Evolutionary conservation across 2,888 invertebrate genomes (phyloP).

Genomic region (Euzetes globulus): DNA sequence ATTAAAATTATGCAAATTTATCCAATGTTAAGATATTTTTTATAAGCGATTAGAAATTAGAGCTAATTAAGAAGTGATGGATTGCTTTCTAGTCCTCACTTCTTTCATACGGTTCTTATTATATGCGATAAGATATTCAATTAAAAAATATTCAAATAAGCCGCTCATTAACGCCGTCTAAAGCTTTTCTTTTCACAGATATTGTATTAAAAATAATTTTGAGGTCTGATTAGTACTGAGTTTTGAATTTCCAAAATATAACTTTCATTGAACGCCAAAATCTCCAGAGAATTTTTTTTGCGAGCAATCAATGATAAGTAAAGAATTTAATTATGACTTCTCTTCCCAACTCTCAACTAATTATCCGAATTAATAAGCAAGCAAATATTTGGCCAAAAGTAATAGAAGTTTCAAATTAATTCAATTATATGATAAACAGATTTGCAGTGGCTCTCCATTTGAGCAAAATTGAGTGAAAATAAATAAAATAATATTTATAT

Average conservation of each 20-base stretch:
- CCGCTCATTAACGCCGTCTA: not conserved
- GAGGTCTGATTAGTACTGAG: not conserved
- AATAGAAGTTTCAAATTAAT: not conserved
- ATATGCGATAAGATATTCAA: not conserved
- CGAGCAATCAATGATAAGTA: no score
- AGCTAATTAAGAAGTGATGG: slow-evolving; percentile 23
- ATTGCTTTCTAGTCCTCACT: not conserved
- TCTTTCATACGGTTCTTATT: not conserved
- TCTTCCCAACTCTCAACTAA: no score
- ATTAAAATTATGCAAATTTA: slow-evolving; percentile 2
- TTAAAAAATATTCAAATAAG: not conserved
- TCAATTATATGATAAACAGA: not conserved
- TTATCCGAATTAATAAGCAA: no score
- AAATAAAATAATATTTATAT: slow-evolving; percentile 13
- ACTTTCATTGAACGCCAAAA: no score
- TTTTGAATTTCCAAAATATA: not conserved
- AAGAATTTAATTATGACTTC: no score
- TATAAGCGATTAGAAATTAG: not conserved
- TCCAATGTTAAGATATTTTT: not conserved
- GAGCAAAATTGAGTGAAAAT: not conserved
- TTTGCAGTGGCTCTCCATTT: not conserved
- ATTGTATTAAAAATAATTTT: not conserved
- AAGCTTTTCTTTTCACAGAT: not conserved
- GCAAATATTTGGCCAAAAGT: not conserved
- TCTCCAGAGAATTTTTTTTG: no score